phyloP scores from a whole-genome alignment of 2,888 invertebrate species.

The Drosophila testacea region DNA sequence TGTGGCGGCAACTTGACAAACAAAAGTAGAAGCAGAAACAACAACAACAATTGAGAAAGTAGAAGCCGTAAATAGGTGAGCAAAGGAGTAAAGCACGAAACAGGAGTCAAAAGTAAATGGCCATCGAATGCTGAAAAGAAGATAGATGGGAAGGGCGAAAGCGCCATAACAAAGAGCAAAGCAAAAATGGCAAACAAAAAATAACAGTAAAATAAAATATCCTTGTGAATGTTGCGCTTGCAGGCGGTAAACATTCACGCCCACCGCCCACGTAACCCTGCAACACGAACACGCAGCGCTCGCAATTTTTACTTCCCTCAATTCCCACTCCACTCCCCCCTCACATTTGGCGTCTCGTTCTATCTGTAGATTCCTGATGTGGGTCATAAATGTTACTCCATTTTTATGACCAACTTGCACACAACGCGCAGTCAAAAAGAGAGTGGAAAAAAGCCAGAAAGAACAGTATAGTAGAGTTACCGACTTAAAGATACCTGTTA shows the following conservation, averaged over 20 bases:
- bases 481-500: too few relatives aligned
- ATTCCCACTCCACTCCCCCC: neutral
- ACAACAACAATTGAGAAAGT: conserved; percentile 12
- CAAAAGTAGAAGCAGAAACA: conserved; percentile 11
- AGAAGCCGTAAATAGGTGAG: conserved; percentile 11
- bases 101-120: conserved; percentile 58
- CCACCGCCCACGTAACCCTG: conserved; percentile 10
- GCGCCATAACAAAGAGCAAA: conserved; percentile 57
- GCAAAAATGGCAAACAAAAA: conserved; percentile 62
- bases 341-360: conserved; percentile 44
- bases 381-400: conserved; percentile 82
- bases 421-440: conserved; percentile 61
- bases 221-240: conserved; percentile 71
- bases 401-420: conserved; percentile 81
- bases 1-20: conserved; percentile 26
- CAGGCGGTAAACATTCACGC: conserved; percentile 43
- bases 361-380: conserved; percentile 67
- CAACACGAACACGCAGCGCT: conserved; percentile 50
- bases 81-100: conserved; percentile 14
- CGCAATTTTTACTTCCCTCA: conserved; percentile 36
- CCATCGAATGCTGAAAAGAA: conserved; percentile 43
- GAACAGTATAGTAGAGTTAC: too few relatives aligned
- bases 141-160: neutral
- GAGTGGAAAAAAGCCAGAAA: conserved; percentile 23
- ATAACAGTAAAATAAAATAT: conserved; percentile 77